Evolutionary conservation across 2,113 vertebrate species (phyloP), one percentile per base, ranked within the genome.

Genomic region (Bucco capensis): DNA sequence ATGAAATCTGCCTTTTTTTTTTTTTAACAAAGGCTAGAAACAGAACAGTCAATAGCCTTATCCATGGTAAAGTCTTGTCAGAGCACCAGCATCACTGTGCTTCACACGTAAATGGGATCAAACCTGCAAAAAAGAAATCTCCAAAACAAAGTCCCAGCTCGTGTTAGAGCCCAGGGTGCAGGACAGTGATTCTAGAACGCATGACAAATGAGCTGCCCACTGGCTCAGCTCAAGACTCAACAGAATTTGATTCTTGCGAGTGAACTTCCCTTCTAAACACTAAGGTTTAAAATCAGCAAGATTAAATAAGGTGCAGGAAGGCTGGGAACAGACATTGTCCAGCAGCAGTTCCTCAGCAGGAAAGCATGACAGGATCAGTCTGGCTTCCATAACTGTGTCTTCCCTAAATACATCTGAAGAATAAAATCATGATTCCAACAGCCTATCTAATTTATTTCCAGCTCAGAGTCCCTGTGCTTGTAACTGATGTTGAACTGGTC

Each of bases 191-290:
- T 27, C 40, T 8, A 0, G 12, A 1, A 27, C 3, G 31, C 2
- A 14, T n/a, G 22, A 31, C 0, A 4, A 1, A 1, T 6, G 19
- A 12, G 8, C 42, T 2, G 50, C 35, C 31, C 50, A 1, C 0
- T 9, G 27, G 8, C 38, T 21, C 28, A 60, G 49, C 61, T 16
- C 28, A 37, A 38, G 16, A 10, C 51, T 70, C n/a, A 13, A 4
- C 3, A 38, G 60, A 5, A 5, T 51, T 57, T 33, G 56, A 42
- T 38, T 31, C 31, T 31, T 6, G 21, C 24, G 38, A 76, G 30
- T 14, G 19, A 44, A 64, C 19, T 10, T 14, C 53, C 42, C 3
- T 11, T 37, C 22, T 40, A 0, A 27, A 24, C 66, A 30, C n/a
- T 14, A 24, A 23, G 27, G 42, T 42, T 57, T 65, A 35, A 58